Conservation (phyloP, 2,113 vertebrate genomes). For the Ploceus nigricollis region DNA sequence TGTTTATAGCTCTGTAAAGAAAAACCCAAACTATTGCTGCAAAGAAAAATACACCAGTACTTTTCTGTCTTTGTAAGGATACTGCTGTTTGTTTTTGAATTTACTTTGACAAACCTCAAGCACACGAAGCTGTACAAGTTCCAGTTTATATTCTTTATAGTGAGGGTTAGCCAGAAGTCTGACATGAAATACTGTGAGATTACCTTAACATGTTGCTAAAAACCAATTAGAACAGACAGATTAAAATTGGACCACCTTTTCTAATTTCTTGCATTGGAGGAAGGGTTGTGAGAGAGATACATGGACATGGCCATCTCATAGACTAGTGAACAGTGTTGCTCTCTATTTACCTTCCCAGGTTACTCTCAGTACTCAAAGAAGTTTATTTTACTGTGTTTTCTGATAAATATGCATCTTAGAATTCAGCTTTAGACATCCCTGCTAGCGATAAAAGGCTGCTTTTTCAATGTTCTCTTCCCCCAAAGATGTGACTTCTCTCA, state of each 20-base stretch:
- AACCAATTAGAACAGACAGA: background rate
- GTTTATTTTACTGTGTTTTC: background rate
- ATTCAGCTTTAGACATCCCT: background rate
- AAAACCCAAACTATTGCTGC: background rate
- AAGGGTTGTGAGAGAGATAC: background rate
- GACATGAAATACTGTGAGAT: background rate
- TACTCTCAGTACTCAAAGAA: background rate
- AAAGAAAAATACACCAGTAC: background rate
- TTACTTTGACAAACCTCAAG: background rate
- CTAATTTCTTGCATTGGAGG: background rate
- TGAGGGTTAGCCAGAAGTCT: background rate
- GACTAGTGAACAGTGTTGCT: background rate
- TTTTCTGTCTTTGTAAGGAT: background rate
- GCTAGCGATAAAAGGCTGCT: background rate
- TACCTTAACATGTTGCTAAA: background rate
- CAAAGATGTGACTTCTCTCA: background rate
- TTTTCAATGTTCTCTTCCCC: background rate
- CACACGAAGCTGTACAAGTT: background rate
- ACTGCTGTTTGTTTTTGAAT: background rate
- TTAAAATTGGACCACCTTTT: background rate
- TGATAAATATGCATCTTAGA: background rate
- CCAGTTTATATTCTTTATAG: background rate
- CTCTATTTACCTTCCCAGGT: background rate
- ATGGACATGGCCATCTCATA: background rate
- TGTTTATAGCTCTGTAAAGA: background rate